These are phyloP conservation scores for Kuschelorhynchus macadamiae DNA, from an alignment of 2,888 invertebrate genomes.

Conservation along the genomic window DNA sequence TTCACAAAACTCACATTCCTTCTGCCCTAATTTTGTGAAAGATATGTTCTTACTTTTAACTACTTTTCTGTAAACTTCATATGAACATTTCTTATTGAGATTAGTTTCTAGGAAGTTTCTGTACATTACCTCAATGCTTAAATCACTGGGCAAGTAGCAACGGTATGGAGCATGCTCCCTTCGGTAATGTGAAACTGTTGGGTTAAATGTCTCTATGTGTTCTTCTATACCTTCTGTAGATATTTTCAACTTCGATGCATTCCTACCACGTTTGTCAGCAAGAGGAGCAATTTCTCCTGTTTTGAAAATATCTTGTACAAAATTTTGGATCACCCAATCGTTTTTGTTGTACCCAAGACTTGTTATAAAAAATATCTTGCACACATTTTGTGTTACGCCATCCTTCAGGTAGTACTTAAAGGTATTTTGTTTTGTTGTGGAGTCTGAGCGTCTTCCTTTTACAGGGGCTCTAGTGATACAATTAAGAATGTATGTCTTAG, in stretches of 20 bases:
- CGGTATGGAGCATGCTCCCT: constrained; percentile 31
- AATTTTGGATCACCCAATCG: constrained; percentile 9
- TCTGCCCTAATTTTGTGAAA: constrained; percentile 17
- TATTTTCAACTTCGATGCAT: no score
- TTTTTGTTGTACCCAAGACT: constrained; percentile 22
- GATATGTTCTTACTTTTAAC: constrained; percentile 23
- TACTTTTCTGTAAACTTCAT: constrained; percentile 32
- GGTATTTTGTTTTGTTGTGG: no score
- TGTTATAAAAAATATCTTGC: constrained; percentile 25
- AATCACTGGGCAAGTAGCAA: constrained; percentile 35
- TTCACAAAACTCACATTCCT: constrained; percentile 20
- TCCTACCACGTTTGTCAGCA: no score
- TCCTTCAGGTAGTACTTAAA: constrained; percentile 10
- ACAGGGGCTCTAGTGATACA: no score
- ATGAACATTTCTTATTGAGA: constrained; percentile 27
- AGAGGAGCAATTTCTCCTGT: not conserved
- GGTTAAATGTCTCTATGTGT: constrained; percentile 39
- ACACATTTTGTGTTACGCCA: constrained; percentile 6
- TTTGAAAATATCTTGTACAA: constrained; percentile 2
- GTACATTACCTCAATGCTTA: constrained; percentile 22
- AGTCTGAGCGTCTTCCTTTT: no score
- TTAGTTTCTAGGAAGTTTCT: constrained; percentile 24
- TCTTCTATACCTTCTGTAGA: constrained; percentile 12
- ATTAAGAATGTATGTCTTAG: no score
- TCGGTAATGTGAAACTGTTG: constrained; percentile 40